Conservation (phyloP, 2,888 invertebrate genomes). For the Eupeodes luniger region DNA sequence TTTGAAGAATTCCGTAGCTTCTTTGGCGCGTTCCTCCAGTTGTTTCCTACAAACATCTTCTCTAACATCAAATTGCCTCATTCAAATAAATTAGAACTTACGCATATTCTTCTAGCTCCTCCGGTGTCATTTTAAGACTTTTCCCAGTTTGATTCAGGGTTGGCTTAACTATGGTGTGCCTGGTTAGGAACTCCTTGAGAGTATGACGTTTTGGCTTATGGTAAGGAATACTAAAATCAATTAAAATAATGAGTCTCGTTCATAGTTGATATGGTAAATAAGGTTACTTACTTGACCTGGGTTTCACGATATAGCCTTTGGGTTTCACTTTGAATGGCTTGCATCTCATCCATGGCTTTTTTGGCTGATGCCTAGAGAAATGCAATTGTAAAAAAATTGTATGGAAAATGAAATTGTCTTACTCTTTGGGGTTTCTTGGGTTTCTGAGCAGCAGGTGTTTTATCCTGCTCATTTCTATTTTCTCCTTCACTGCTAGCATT, state of each 20-base stretch:
- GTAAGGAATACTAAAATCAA: slow-evolving; percentile 88
- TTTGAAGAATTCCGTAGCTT: slow-evolving; percentile 90
- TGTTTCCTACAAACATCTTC: slow-evolving; percentile 85
- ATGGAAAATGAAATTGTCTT: background rate
- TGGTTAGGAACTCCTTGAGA: slow-evolving; percentile 90
- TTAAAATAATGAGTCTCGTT: background rate
- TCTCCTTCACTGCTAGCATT: slow-evolving; percentile 8
- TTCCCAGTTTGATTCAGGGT: slow-evolving; percentile 77
- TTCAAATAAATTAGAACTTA: slow-evolving; percentile 81
- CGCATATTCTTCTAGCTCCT: slow-evolving; percentile 88
- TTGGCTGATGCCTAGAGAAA: slow-evolving; percentile 87
- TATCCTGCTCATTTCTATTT: background rate
- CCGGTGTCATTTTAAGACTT: slow-evolving; percentile 88
- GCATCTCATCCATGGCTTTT: slow-evolving; percentile 88
- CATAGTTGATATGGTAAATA: background rate
- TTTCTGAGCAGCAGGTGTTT: slow-evolving; percentile 29
- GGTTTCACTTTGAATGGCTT: slow-evolving; percentile 92
- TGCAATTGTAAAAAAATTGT: background rate
- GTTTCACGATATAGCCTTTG: slow-evolving; percentile 92
- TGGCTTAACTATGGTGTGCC: slow-evolving; percentile 80
- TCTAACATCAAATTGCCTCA: background rate
- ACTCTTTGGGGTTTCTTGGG: slow-evolving; percentile 73
- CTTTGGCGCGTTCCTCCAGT: slow-evolving; percentile 89
- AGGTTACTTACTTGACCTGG: slow-evolving; percentile 84
- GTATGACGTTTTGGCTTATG: slow-evolving; percentile 92